A percentile compares a stretch with the other conserved stretches of the same genome.
phyloP scores from a whole-genome alignment of 2,113 vertebrate species.

The Caloenas nicobarica region DNA sequence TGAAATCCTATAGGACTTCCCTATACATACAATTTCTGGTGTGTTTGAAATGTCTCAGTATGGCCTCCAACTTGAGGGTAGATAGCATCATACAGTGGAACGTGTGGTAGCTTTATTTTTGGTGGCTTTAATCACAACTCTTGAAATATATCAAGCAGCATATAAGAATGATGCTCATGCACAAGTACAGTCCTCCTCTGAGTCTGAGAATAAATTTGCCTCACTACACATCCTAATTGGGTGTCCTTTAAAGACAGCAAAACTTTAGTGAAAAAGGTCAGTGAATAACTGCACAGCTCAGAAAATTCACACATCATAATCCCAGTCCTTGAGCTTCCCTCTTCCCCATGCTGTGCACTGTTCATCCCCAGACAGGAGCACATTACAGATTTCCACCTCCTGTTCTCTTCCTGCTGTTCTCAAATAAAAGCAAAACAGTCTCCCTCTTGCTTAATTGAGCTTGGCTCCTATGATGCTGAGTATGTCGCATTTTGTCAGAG shows the following conservation, averaged over 20 bases:
- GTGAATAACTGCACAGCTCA: background rate
- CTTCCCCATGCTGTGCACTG: background rate
- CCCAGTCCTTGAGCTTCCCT: background rate
- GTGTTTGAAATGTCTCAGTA: background rate
- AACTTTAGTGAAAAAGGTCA: background rate
- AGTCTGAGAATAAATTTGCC: background rate
- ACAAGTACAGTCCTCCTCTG: background rate
- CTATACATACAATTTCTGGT: background rate
- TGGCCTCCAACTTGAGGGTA: background rate
- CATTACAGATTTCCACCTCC: background rate
- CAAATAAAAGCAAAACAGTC: background rate
- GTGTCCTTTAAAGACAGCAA: background rate
- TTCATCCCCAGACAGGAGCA: background rate
- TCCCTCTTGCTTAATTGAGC: background rate
- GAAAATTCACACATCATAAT: background rate
- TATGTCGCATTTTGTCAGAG: background rate
- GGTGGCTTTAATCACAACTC: background rate
- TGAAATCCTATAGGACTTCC: background rate
- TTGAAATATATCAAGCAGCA: background rate
- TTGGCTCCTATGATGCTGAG: background rate
- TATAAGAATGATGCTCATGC: background rate
- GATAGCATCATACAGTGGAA: background rate
- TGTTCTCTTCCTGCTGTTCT: background rate
- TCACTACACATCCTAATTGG: background rate
- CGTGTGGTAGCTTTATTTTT: background rate